phyloP scores from a whole-genome alignment of 2,113 vertebrate species.

The Periophthalmodon schlosseri region DNA sequence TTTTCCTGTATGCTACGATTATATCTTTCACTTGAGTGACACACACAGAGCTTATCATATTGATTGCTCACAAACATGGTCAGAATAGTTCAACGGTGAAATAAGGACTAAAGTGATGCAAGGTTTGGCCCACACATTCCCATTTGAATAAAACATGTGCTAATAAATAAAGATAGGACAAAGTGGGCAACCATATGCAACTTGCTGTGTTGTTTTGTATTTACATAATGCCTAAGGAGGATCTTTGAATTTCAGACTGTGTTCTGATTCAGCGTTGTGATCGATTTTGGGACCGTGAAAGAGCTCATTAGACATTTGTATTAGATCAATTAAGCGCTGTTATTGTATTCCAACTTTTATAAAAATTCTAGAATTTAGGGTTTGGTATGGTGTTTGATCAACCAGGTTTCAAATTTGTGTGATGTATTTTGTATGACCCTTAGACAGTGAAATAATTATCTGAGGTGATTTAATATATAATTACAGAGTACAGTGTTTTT shows the following conservation, averaged over 20 bases:
- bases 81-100: neutral
- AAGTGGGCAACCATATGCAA: neutral
- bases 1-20: neutral
- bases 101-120: constrained; percentile 1
- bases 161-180: constrained; percentile 4
- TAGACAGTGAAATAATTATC: neutral
- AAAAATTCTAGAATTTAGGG: neutral
- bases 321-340: neutral
- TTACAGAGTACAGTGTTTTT: too few relatives aligned
- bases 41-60: neutral
- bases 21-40: neutral
- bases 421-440: neutral
- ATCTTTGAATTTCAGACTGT: neutral
- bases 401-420: neutral
- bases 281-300: neutral
- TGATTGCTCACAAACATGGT: neutral
- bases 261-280: neutral
- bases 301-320: neutral
- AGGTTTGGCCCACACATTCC: neutral
- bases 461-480: neutral
- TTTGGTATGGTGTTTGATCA: neutral
- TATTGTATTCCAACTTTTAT: neutral
- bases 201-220: neutral
- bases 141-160: neutral
- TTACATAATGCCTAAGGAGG: neutral